Conservation (phyloP, 2,888 invertebrate species). For the Epicampocera succincta region DNA sequence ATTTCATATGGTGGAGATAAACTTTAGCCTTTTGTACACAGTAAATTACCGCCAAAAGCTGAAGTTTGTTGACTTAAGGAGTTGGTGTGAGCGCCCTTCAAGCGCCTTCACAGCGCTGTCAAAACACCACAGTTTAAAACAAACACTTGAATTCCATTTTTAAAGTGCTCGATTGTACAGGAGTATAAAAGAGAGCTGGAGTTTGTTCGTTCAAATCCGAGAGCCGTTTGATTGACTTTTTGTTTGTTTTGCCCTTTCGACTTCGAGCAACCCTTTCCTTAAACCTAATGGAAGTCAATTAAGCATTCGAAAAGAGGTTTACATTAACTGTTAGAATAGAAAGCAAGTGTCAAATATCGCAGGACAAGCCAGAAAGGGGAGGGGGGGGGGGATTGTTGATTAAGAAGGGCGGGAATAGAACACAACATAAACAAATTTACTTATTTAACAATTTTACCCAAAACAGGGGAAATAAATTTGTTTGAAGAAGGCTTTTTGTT, state of each 20-base stretch:
- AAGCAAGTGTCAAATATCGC: conserved; percentile 65
- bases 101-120: background rate
- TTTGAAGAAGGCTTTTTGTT: too few relatives aligned
- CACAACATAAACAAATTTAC: background rate
- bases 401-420: background rate
- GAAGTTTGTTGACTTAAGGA: conserved; percentile 54
- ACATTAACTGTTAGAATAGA: conserved; percentile 54
- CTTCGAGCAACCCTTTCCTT: conserved; percentile 54
- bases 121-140: background rate
- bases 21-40: conserved; percentile 31
- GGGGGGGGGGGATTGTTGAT: conserved; percentile 7
- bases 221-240: conserved; percentile 3
- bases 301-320: conserved; percentile 50
- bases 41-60: conserved; percentile 53
- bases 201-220: background rate
- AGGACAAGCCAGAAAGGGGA: conserved; percentile 1
- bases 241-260: conserved; percentile 41
- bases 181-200: conserved; percentile 14
- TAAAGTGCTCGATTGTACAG: conserved; percentile 23
- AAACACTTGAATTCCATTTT: conserved; percentile 36
- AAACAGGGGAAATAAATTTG: too few relatives aligned
- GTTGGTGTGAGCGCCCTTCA: conserved; percentile 28
- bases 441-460: background rate
- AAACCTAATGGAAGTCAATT: conserved; percentile 68
- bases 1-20: conserved; percentile 58